Base-by-base conservation (phyloP, 2,113 vertebrate genomes). In the Alethe castanea region DNA sequence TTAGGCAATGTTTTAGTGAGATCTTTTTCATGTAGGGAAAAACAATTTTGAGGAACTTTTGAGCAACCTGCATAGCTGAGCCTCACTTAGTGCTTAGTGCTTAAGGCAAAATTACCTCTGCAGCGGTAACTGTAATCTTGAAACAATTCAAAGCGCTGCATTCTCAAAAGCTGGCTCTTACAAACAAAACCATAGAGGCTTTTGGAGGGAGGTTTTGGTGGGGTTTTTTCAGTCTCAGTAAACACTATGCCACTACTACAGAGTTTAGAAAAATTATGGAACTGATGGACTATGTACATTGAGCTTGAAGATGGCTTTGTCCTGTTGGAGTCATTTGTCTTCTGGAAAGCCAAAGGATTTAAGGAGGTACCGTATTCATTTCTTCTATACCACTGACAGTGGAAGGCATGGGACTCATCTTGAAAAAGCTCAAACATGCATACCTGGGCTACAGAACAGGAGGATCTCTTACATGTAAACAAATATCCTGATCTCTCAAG, bases 261-360 rank as follows among this genome's bases (percentile, higher is more conserved):
- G 54, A 69, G 6, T 19, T 67, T 19, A 35, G 29, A 33, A 35
- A 11, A 66, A 61, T 81, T 70, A 60, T 11, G 14, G 25, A 23
- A 23, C 4, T 24, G 17, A 65, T 17, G 0, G 31, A 26, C 59
- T 36, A 20, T 1, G 4, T 47, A 53, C 24, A 11, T 1, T 42
- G 10, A 44, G 12, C 12, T 19, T 40, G 42, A 61, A 61, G n/a
- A 85, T 26, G 40, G 19, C 14, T 74, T 72, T 89, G 19, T 65
- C n/a, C 25, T 40, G 2, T 40, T 47, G 36, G 17, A 65, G 53
- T 77, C 2, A 60, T 86, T 66, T n/a, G 17, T 44, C 45, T 53
- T 71, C 50, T 79, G n/a, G 20, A 65, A 81, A 85, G 52, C 14
- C 52, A 24, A 77, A 77, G 40, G 77, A 31, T 5, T 1, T 23